Evolutionary conservation across 2,888 invertebrate genomes (phyloP).

Genomic region (Papilio elwesi): DNA sequence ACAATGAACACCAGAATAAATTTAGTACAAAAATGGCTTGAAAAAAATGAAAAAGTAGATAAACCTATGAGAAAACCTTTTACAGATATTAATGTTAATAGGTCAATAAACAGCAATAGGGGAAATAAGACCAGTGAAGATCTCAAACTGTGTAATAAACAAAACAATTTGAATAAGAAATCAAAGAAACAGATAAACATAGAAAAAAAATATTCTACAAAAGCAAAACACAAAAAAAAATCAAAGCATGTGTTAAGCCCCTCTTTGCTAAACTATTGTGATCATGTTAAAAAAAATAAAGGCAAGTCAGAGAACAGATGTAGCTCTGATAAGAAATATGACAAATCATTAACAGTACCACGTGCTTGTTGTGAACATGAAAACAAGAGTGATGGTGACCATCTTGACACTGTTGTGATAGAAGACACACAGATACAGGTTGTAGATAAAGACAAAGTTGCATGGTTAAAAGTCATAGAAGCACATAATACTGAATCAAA

Average conservation of each 20-base stretch:
- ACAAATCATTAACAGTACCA: conserved; percentile 32
- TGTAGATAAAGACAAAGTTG: conserved; percentile 69
- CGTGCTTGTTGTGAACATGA: conserved; percentile 45
- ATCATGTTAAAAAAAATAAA: conserved; percentile 29
- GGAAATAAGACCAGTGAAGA: conserved; percentile 15
- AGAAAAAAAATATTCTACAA: not conserved
- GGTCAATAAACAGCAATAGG: conserved; percentile 39
- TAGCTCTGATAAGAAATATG: conserved; percentile 29
- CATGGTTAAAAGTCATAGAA: conserved; percentile 63
- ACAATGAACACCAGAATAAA: conserved; percentile 64
- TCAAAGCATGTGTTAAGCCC: conserved; percentile 7
- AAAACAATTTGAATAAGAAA: conserved; percentile 36
- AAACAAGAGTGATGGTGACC: conserved; percentile 66
- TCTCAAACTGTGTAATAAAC: not conserved
- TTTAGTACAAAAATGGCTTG: conserved; percentile 71
- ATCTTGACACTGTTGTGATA: conserved; percentile 63
- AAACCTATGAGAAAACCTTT: conserved; percentile 63
- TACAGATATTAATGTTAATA: conserved; percentile 65
- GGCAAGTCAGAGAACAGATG: conserved; percentile 41
- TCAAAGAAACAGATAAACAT: conserved; percentile 36
- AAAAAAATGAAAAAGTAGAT: conserved; percentile 52
- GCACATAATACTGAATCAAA: conserved; percentile 54
- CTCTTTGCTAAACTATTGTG: conserved; percentile 8
- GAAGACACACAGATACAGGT: conserved; percentile 60
- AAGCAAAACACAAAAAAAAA: not conserved